These are phyloP conservation scores for Oreonectes daqikongensis DNA, from an alignment of 2,797 vertebrate species.

Conservation along the genomic window DNA sequence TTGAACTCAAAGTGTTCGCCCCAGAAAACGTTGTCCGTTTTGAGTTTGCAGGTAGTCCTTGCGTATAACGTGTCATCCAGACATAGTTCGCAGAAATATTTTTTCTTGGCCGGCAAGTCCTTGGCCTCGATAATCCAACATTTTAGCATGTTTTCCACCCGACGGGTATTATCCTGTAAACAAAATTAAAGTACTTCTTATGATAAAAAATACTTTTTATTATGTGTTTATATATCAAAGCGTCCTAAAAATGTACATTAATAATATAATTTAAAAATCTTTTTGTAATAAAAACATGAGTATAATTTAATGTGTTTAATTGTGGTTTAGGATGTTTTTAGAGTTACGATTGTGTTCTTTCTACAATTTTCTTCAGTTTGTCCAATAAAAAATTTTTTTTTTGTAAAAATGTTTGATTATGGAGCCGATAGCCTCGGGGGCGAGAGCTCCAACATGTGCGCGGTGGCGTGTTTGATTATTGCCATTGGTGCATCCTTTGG, in stretches of 20 bases:
- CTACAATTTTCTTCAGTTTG: too few relatives aligned
- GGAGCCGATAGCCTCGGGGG: too few relatives aligned
- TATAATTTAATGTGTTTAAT: too few relatives aligned
- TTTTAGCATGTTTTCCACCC: slow-evolving; percentile 89
- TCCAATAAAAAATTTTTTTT: neutral
- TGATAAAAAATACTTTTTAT: neutral
- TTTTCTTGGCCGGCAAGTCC: slow-evolving; percentile 93
- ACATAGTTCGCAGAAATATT: slow-evolving; percentile 96
- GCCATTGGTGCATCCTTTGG: neutral
- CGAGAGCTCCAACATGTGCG: too few relatives aligned
- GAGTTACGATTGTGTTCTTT: too few relatives aligned
- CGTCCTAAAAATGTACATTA: too few relatives aligned
- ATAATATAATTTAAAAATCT: too few relatives aligned
- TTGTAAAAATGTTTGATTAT: neutral
- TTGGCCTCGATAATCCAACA: slow-evolving; percentile 97
- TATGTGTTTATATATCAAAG: neutral
- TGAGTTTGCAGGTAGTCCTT: slow-evolving; percentile 94
- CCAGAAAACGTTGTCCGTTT: slow-evolving; percentile 96
- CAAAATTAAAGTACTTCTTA: too few relatives aligned
- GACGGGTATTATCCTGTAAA: slow-evolving; percentile 86
- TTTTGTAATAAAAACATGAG: too few relatives aligned
- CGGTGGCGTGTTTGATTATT: too few relatives aligned
- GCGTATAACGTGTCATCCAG: slow-evolving; percentile 94
- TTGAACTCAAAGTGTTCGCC: slow-evolving; percentile 96
- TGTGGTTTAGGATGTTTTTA: too few relatives aligned